Evolutionary conservation across 2,113 vertebrate species (phyloP), one percentile per base, ranked within the genome.

Genomic region (Sinocyclocheilus grahami): DNA sequence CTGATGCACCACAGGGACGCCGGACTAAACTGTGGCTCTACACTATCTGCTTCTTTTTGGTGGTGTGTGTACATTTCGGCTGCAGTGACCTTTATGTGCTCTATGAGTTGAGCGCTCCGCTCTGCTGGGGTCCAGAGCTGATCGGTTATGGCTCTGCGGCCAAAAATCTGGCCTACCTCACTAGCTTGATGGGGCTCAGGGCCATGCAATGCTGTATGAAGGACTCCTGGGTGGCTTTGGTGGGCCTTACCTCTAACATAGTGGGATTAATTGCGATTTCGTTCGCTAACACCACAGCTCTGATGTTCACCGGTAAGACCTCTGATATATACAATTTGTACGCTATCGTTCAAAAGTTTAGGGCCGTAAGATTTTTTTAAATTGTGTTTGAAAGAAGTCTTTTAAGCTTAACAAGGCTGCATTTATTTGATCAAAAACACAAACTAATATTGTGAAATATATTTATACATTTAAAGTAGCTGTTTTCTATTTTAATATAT

Each of bases 281-380:
- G 0, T 75, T 97, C 0, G 96, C 98, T 0, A 78, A 91, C 69
- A 96, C 92, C 55, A 97, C 96, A 0, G 13, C 94, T 0, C 92
- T 99, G 80, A 97, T 99, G 96, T 99, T 98, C 92, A 96, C 96
- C 95, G 98, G 98, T 98, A 92, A 96, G 46, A 12, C 0, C 46
- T 48, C 9, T 46, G 42, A 46, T 46, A 46, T 10, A 46, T 46
- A 46, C 42, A 39, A 7, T 39, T 39, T 39, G 6, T 39, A 39
- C 39, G 8, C 39, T 39, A 39, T 7, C 39, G 5, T 39, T 39
- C 39, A 7, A 39, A 39, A 39, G 39, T 39, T 39, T 39, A 37
- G 39, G 39, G 39, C 5, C 5, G 39, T 39, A 39, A 39, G 39
- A 39, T 39, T 6, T 39, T 39, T 39, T 42, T 2, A 9, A 39